phyloP scores from a whole-genome alignment of 2,797 vertebrate genomes.

The Denticeps clupeoides region DNA sequence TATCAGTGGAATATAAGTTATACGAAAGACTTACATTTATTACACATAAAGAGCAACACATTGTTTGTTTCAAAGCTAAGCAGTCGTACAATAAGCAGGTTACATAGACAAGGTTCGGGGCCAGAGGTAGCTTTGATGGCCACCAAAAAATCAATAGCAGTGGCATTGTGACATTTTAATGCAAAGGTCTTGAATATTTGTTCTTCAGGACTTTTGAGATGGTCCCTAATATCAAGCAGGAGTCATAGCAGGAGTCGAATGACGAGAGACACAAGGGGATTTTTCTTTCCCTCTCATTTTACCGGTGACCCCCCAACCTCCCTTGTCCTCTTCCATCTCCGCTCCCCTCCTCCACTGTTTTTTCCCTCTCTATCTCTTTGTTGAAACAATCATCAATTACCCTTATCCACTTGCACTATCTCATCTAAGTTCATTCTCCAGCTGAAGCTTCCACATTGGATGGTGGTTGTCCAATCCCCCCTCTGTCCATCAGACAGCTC shows the following conservation, averaged over 20 bases:
- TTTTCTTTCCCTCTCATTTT: conserved; percentile 51
- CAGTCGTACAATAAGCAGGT: conserved; percentile 12
- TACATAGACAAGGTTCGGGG: conserved; percentile 17
- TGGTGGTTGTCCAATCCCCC: conserved; percentile 78
- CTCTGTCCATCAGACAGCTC: conserved; percentile 79
- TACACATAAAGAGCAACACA: not conserved
- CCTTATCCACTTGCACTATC: conserved; percentile 80
- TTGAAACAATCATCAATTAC: conserved; percentile 96
- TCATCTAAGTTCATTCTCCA: conserved; percentile 81
- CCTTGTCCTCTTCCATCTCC: conserved; percentile 12
- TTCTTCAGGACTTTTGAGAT: conserved; percentile 49
- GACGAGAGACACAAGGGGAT: conserved; percentile 51
- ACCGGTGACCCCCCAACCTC: conserved; percentile 22
- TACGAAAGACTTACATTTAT: not conserved
- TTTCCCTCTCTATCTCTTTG: conserved; percentile 33
- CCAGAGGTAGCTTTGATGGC: conserved; percentile 17
- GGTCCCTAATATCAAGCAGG: conserved; percentile 41
- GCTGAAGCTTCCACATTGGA: conserved; percentile 80
- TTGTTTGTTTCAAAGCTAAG: not conserved
- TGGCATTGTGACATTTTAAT: conserved; percentile 38
- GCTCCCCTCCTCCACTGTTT: conserved; percentile 23
- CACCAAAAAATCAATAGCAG: conserved; percentile 37
- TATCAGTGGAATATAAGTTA: too few species aligned
- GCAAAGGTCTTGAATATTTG: conserved; percentile 46
- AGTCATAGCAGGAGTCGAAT: conserved; percentile 34